A percentile compares a stretch with the other conserved stretches of the same genome.
These are phyloP conservation scores for Neolamprologus brichardi DNA, from an alignment of 2,113 vertebrate genomes.

Conservation along the genomic window DNA sequence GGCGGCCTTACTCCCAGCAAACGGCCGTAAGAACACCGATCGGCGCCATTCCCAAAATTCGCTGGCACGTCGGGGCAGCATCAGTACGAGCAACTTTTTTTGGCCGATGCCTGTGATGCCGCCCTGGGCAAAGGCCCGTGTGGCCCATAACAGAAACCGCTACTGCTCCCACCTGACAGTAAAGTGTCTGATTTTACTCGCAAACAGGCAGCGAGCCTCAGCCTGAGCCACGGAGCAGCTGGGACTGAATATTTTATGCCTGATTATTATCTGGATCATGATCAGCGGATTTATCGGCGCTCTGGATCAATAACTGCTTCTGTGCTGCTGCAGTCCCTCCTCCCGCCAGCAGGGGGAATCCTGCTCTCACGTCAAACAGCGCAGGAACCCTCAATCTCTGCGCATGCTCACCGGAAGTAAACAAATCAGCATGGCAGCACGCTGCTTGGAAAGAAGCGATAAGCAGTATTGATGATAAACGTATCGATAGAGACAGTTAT, in stretches of 20 bases:
- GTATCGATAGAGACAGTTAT: neutral
- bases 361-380: too few species aligned
- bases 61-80: neutral
- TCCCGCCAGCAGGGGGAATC: slow-evolving; percentile 39
- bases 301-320: neutral
- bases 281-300: neutral
- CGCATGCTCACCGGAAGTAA: slow-evolving; percentile 29
- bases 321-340: neutral
- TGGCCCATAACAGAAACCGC: neutral
- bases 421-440: neutral
- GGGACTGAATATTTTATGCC: neutral
- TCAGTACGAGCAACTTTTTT: neutral
- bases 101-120: neutral
- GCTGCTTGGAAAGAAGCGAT: neutral
- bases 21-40: neutral
- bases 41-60: neutral
- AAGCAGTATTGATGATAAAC: neutral
- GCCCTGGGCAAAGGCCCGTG: neutral
- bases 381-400: neutral
- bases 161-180: neutral
- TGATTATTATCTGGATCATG: neutral
- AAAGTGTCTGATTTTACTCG: neutral
- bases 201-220: neutral
- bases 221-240: neutral
- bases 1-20: neutral